These are phyloP conservation scores for Cephalophus harveyi DNA, from an alignment of 2,113 vertebrate species.

Conservation along the genomic window DNA sequence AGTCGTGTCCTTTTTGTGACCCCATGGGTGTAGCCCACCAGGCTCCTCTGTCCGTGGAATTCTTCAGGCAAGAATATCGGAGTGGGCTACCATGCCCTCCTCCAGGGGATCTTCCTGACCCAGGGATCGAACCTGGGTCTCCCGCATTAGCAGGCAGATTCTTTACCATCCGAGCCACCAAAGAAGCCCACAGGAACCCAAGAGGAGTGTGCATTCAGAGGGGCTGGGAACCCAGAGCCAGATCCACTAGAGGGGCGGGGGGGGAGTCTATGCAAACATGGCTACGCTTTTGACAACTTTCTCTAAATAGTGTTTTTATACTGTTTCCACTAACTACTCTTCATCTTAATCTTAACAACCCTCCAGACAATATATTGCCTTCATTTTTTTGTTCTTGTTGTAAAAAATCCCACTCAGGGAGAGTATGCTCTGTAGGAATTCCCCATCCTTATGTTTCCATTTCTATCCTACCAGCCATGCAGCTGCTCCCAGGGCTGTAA, in stretches of 20 bases:
- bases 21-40: neutral
- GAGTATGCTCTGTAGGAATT: neutral
- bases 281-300: neutral
- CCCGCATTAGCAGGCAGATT: neutral
- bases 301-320: neutral
- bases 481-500: neutral
- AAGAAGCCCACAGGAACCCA: neutral
- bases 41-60: neutral
- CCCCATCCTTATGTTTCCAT: neutral
- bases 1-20: neutral
- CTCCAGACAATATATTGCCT: neutral
- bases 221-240: neutral
- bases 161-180: neutral
- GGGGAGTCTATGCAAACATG: accelerated
- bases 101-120: neutral
- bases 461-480: neutral
- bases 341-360: neutral
- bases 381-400: neutral
- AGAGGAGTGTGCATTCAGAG: neutral
- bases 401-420: neutral
- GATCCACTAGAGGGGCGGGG: too few relatives aligned
- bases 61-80: neutral
- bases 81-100: neutral
- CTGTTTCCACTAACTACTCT: neutral
- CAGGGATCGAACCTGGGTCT: neutral